Evolutionary conservation across 2,113 vertebrate genomes (phyloP), one percentile per base, ranked within the genome.

Genomic region (Ailuropoda melanoleuca): DNA sequence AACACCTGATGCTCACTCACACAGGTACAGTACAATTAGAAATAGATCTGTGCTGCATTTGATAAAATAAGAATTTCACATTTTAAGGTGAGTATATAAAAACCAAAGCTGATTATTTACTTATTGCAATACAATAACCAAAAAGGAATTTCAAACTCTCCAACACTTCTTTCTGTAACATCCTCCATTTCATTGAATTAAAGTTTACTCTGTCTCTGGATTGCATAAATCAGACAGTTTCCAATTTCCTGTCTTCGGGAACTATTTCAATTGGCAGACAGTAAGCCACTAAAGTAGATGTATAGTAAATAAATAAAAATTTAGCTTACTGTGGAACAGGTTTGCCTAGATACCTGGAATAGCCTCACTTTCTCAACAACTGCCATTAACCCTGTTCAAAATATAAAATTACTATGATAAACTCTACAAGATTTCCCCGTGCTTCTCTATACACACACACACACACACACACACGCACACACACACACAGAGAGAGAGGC

Each of bases 231-330:
- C 46, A 53, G 34, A 68, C 5, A 23, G 4, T 91, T 81, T 94
- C 31, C 9, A 60, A 17, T 68, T 43, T 43, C 43, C 66, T 86
- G 12, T 26, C 34, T 50, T 77, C 31, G 70, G 86, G 43, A 21
- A 75, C 34, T 21, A 55, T 92, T 97, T 88, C 29, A 64, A 6
- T 10, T 74, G 37, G 14, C 21, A 80, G 34, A 89, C 7, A 64
- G 31, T 26, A 50, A 86, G 14, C 29, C 64, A 86, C 21, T 58
- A 83, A 78, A 56, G 24, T 19, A 83, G 13, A 94, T 39, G 11
- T 31, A 95, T 11, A 83, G 15, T 85, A 90, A 93, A 29, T 58
- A 93, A 90, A 80, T 21, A 37, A 77, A 89, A 93, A 72, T 74
- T 81, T 75, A 92, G 37, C 26, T 96, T 90, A 60, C 19, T 68